Conservation (phyloP, 2,113 vertebrate species). For the Chloroceryle aenea region DNA sequence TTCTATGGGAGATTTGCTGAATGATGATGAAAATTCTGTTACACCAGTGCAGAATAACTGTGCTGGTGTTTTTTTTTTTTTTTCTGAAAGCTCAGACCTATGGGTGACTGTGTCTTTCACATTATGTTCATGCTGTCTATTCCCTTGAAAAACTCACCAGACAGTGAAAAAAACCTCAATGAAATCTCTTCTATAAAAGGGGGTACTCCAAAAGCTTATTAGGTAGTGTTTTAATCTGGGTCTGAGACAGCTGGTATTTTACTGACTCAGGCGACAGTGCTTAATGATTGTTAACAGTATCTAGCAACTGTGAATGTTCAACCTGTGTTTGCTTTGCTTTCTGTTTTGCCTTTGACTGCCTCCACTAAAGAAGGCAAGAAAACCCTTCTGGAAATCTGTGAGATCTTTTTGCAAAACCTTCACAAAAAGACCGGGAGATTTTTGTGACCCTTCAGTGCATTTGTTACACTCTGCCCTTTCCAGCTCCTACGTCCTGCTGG, state of each 20-base stretch:
- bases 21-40: neutral
- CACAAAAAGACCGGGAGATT: neutral
- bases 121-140: neutral
- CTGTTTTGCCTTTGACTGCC: neutral
- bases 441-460: neutral
- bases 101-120: neutral
- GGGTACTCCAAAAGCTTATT: neutral
- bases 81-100: neutral
- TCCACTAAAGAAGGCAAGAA: neutral
- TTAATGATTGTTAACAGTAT: slow-evolving; percentile 2
- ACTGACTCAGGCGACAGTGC: neutral
- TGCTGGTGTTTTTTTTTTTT: neutral
- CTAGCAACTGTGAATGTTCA: slow-evolving; percentile 5
- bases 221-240: neutral
- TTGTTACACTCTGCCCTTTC: neutral
- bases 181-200: neutral
- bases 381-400: neutral
- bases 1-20: neutral
- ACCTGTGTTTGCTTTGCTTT: neutral
- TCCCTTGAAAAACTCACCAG: neutral
- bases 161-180: neutral
- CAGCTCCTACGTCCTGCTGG: neutral
- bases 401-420: neutral
- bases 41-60: neutral
- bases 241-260: neutral